These are phyloP conservation scores for Hirtodrosophila trivittata DNA, from an alignment of 2,888 invertebrate species.

Conservation along the genomic window DNA sequence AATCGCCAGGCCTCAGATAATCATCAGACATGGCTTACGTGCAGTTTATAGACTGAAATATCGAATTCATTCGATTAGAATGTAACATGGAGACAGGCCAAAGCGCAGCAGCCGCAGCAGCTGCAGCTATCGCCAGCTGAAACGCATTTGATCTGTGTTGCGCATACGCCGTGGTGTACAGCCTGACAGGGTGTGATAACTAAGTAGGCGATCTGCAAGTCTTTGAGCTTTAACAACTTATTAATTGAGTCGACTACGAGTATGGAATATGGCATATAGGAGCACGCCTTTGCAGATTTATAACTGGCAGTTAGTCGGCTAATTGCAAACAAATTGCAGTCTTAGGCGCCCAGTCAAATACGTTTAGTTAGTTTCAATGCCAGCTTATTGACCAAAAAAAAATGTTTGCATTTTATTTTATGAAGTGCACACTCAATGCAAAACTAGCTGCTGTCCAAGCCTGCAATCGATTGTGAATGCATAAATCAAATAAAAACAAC, in stretches of 20 bases:
- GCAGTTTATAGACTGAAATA: constrained; percentile 54
- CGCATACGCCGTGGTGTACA: constrained; percentile 25
- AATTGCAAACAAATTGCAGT: constrained; percentile 67
- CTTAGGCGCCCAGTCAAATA: constrained; percentile 40
- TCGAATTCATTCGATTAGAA: constrained; percentile 50
- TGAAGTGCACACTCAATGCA: constrained; percentile 50
- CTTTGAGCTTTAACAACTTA: constrained; percentile 48
- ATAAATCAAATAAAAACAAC: constrained; percentile 68
- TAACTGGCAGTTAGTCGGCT: constrained; percentile 41
- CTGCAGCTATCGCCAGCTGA: too few relatives aligned
- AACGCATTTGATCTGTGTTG: constrained; percentile 33
- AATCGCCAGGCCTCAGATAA: constrained; percentile 42
- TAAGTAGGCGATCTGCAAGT: constrained; percentile 47
- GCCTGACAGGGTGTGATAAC: constrained; percentile 47
- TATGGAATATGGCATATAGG: too few relatives aligned
- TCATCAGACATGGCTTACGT: constrained; percentile 66
- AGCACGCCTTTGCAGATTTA: constrained; percentile 60
- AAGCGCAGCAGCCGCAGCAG: constrained; percentile 43
- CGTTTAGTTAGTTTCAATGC: constrained; percentile 55
- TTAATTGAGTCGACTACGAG: too few relatives aligned
- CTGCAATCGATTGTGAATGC: constrained; percentile 45
- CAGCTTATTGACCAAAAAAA: constrained; percentile 48
- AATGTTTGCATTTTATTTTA: constrained; percentile 31
- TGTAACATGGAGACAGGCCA: constrained; percentile 40
- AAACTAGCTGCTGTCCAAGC: constrained; percentile 38